A percentile compares a stretch with the other conserved stretches of the same genome.
Evolutionary conservation across 2,888 invertebrate species (phyloP).

Genomic region (Chironomus riparius): DNA sequence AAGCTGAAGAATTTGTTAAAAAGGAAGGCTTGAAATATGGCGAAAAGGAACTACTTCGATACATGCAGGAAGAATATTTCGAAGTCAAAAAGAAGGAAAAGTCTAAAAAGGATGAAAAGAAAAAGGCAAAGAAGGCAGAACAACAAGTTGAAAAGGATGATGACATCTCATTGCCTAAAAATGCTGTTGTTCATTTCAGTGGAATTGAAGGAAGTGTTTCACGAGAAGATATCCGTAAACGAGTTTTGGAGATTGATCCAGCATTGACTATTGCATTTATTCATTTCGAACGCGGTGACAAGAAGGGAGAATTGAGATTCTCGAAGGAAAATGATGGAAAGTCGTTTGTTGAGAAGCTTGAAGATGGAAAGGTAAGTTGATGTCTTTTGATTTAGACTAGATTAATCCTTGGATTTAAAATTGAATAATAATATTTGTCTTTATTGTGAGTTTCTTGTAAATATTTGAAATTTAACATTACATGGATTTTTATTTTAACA

Average conservation of each 20-base stretch:
- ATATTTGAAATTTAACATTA: too few species aligned
- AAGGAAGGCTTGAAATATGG: slow-evolving; percentile 60
- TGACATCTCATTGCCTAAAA: slow-evolving; percentile 55
- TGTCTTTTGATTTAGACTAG: too few species aligned
- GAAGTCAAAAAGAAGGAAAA: slow-evolving; percentile 59
- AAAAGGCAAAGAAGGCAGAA: slow-evolving; percentile 45
- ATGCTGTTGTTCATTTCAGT: slow-evolving; percentile 64
- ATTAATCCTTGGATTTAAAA: too few species aligned
- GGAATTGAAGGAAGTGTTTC: slow-evolving; percentile 51
- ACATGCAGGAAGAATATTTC: slow-evolving; percentile 62
- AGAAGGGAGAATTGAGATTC: slow-evolving; percentile 63
- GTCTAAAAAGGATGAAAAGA: slow-evolving; percentile 51
- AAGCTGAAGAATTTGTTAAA: slow-evolving; percentile 68
- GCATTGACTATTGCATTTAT: slow-evolving; percentile 55
- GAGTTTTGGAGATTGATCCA: slow-evolving; percentile 49
- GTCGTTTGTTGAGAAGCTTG: slow-evolving; percentile 52
- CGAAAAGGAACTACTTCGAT: slow-evolving; percentile 53
- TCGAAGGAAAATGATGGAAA: slow-evolving; percentile 60
- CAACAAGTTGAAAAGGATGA: slow-evolving; percentile 36
- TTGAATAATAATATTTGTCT: too few species aligned
- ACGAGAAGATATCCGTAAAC: slow-evolving; percentile 65
- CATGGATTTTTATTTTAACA: too few species aligned
- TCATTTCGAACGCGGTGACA: slow-evolving; percentile 65
- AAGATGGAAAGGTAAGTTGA: slow-evolving; percentile 49
- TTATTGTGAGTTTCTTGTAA: too few species aligned